Percentiles rank a stretch among this genome's conserved stretches.
Evolutionary conservation across 2,888 invertebrate species (phyloP).

Genomic region (Drepana falcataria): DNA sequence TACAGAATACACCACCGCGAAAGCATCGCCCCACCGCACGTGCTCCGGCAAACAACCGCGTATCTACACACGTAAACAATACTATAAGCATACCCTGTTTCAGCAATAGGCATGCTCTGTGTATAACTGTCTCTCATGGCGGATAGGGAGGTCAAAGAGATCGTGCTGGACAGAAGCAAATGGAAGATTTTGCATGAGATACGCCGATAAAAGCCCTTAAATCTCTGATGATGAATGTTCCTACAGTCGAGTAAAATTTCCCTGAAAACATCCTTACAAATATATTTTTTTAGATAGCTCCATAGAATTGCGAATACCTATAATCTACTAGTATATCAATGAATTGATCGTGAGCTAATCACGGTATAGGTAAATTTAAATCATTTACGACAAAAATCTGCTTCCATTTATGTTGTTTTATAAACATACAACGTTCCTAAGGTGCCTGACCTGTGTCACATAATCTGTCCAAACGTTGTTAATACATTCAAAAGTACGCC

Average conservation of each 20-base stretch:
- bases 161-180: no score
- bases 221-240: no score
- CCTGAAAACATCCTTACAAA: no score
- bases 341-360: background rate
- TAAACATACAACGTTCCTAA: background rate
- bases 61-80: slow-evolving; percentile 68
- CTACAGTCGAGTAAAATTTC: no score
- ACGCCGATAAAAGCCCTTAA: no score
- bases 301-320: no score
- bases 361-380: background rate
- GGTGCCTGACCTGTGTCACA: background rate
- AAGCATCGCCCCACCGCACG: slow-evolving; percentile 90
- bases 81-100: background rate
- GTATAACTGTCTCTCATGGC: no score
- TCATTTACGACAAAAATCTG: background rate
- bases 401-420: background rate
- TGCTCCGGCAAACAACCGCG: slow-evolving; percentile 87
- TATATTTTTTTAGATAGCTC: no score
- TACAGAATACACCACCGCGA: slow-evolving; percentile 89
- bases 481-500: background rate
- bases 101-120: background rate
- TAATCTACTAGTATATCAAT: background rate
- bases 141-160: no score
- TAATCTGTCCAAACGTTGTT: background rate
- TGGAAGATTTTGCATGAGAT: no score